phyloP scores from a whole-genome alignment of 1,140 invertebrate species.

The Trialeurodes vaporariorum region DNA sequence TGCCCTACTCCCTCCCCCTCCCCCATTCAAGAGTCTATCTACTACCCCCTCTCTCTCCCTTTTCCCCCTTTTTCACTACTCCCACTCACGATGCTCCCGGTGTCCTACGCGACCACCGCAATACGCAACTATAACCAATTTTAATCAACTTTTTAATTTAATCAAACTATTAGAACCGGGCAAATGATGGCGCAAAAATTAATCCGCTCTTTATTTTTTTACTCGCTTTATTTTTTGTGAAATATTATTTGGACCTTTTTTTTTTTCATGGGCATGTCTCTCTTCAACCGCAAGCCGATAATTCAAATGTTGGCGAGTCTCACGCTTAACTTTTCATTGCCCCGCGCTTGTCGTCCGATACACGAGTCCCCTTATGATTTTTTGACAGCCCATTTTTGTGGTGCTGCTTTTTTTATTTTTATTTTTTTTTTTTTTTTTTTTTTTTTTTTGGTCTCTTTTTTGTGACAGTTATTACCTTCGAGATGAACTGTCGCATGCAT shows the following conservation, averaged over 20 bases:
- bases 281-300: neutral
- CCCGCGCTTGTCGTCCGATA: neutral
- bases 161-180: neutral
- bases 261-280: neutral
- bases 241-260: neutral
- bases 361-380: no score
- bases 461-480: neutral
- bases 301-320: neutral
- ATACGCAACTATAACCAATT: neutral
- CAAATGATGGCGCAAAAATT: neutral
- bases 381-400: neutral
- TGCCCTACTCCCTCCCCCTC: neutral
- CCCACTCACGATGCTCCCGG: no score
- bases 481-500: neutral
- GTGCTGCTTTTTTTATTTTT: neutral
- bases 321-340: neutral
- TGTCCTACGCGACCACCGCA: neutral
- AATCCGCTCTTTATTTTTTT: neutral
- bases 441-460: neutral
- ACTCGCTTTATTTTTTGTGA: neutral
- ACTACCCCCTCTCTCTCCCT: no score
- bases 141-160: constrained; percentile 1
- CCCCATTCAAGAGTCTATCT: no score
- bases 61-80: no score
- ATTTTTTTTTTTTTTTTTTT: neutral